phyloP scores from a whole-genome alignment of 2,797 vertebrate species.

The Acridotheres tristis region DNA sequence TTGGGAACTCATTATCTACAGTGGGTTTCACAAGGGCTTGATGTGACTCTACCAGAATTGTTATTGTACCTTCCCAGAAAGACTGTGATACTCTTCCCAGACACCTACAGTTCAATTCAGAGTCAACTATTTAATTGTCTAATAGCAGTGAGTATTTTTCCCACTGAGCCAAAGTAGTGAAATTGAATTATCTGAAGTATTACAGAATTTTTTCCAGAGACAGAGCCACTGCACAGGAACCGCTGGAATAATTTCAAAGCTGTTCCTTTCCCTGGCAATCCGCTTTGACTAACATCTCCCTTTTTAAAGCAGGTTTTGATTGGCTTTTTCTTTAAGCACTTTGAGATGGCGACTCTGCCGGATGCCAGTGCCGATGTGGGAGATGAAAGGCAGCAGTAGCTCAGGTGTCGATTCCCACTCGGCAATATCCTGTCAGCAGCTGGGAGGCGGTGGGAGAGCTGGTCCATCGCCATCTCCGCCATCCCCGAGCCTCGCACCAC shows the following conservation, averaged over 20 bases:
- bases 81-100: not conserved
- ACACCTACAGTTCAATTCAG: not conserved
- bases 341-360: not conserved
- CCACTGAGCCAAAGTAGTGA: not conserved
- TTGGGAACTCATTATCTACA: constrained; percentile 52
- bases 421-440: rapidly evolving
- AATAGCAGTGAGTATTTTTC: not conserved
- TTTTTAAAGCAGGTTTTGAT: not conserved
- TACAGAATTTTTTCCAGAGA: not conserved
- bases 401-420: rapidly evolving
- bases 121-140: not conserved
- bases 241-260: not conserved
- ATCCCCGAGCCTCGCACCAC: not conserved
- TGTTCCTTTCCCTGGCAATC: not conserved
- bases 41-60: constrained; percentile 3
- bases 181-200: constrained; percentile 1
- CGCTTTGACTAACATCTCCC: not conserved
- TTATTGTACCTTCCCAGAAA: constrained; percentile 44
- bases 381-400: not conserved
- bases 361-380: rapidly evolving
- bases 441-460: too few species aligned
- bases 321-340: not conserved
- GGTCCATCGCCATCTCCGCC: rapidly evolving
- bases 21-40: not conserved
- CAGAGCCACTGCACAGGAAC: not conserved